Evolutionary conservation across 2,113 vertebrate species (phyloP).

Genomic region (Apeltes quadracus): DNA sequence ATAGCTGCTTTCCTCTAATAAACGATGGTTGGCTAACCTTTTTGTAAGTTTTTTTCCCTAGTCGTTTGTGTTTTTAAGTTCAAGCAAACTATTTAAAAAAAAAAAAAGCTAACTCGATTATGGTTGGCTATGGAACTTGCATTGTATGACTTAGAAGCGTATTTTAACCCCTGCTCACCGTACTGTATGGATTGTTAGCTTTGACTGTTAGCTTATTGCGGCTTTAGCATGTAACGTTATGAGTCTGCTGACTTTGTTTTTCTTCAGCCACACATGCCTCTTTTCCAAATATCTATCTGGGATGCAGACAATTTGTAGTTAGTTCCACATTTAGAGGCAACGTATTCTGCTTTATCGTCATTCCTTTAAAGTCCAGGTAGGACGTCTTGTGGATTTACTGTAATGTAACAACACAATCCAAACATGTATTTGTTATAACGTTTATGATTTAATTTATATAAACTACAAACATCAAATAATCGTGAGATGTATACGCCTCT

Average conservation of each 20-base stretch:
- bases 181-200: neutral
- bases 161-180: neutral
- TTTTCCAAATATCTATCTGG: neutral
- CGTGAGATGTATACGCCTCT: neutral
- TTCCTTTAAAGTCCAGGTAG: neutral
- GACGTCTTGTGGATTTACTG: neutral
- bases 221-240: neutral
- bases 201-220: neutral
- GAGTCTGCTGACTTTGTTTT: neutral
- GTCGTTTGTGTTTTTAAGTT: fast-evolving
- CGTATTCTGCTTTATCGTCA: neutral
- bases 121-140: fast-evolving
- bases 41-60: neutral
- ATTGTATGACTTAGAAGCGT: neutral
- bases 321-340: too few species aligned
- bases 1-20: neutral
- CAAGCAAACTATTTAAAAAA: fast-evolving
- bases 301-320: neutral
- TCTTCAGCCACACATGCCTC: slow-evolving; percentile 21
- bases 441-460: neutral
- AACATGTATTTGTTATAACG: neutral
- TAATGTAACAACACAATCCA: neutral
- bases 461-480: neutral
- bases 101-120: too few species aligned
- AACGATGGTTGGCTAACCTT: too few species aligned